phyloP scores from a whole-genome alignment of 2,797 vertebrate genomes.

The Poecilia picta region DNA sequence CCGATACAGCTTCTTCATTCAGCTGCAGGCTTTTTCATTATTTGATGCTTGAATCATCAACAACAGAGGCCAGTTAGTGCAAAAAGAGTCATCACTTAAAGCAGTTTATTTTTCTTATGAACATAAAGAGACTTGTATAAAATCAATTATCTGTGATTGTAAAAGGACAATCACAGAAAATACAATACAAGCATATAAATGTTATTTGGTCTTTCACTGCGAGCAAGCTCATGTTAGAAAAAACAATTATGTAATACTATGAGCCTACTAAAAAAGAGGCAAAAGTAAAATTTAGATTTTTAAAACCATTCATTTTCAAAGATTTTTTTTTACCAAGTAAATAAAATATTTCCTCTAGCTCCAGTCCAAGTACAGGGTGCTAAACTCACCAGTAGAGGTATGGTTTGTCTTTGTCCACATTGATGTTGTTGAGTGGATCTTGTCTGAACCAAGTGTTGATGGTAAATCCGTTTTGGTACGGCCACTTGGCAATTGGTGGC shows the following conservation, averaged over 20 bases:
- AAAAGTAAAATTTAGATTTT: neutral
- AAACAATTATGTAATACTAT: neutral
- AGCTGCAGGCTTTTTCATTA: constrained; percentile 11
- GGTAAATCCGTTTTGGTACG: constrained; percentile 99
- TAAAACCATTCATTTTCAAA: neutral
- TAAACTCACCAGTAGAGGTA: constrained; percentile 97
- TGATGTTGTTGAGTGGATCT: constrained; percentile 99
- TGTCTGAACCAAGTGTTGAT: constrained; percentile 99
- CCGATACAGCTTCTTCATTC: constrained; percentile 16
- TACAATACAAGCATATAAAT: neutral
- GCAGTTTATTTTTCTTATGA: too few species aligned
- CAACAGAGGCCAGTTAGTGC: constrained; percentile 5
- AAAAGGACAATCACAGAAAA: neutral
- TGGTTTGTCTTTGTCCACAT: constrained; percentile 99
- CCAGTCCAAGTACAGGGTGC: neutral
- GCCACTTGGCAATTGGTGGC: constrained; percentile 99
- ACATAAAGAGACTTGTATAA: neutral
- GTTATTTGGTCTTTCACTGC: neutral
- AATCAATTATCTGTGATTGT: neutral
- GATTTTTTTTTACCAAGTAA: neutral
- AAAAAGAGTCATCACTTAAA: constrained; percentile 9
- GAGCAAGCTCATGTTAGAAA: neutral
- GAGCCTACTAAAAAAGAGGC: neutral
- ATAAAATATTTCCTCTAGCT: neutral
- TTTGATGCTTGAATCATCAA: constrained; percentile 21